These are phyloP conservation scores for Prunella fulvescens DNA, from an alignment of 2,113 vertebrate species.

Conservation along the genomic window DNA sequence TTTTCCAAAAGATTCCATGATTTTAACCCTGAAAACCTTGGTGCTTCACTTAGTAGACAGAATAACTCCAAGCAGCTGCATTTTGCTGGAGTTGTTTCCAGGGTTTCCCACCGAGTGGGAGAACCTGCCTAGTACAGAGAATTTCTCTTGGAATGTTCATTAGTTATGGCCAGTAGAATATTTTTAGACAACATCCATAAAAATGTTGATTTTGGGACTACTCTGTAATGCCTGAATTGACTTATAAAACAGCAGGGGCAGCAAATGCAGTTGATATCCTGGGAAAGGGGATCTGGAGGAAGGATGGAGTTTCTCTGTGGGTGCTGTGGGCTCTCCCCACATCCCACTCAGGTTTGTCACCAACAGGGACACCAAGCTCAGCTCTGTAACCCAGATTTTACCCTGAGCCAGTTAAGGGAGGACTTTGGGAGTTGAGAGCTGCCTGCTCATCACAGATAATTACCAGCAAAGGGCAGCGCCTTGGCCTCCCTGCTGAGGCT, in stretches of 20 bases:
- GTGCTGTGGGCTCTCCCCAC: background rate
- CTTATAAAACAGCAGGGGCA: background rate
- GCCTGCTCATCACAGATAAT: background rate
- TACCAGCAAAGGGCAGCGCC: background rate
- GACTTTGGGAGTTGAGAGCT: background rate
- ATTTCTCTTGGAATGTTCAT: background rate
- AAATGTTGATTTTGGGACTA: background rate
- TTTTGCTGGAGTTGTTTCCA: background rate
- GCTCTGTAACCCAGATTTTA: slow-evolving; percentile 16
- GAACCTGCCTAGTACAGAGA: background rate
- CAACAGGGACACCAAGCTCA: background rate
- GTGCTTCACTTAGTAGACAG: background rate
- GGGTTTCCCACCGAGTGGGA: background rate
- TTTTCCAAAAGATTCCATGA: background rate
- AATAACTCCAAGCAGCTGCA: background rate
- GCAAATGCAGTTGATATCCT: fast-evolving
- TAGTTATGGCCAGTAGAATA: background rate
- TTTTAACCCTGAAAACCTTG: background rate
- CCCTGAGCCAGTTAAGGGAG: background rate
- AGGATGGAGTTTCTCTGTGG: background rate
- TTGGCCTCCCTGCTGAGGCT: background rate
- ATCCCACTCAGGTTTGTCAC: background rate
- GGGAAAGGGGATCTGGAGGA: background rate
- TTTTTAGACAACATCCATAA: background rate
- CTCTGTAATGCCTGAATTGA: background rate